Evolutionary conservation across 2,888 invertebrate species (phyloP), one percentile per base, ranked within the genome.

Genomic region (Xylota segnis): DNA sequence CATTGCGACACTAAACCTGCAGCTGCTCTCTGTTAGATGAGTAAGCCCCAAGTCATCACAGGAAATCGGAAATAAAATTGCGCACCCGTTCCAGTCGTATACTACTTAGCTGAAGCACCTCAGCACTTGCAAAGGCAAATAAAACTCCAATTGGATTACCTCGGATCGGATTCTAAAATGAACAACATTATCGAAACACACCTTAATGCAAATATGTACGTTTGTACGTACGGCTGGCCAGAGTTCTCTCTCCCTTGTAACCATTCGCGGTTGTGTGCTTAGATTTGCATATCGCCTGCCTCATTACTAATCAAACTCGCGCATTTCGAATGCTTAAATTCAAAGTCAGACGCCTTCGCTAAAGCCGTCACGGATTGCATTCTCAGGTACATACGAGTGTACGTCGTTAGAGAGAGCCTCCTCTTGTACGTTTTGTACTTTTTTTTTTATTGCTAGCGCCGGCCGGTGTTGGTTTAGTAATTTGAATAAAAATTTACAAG

Each of bases 311-410:
- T 77, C 71, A 77, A 68, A 77, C 45, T 76, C 71, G 63, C 71
- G 63, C 86, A 76, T 86, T 86, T 59, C 52, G 75, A 84, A 75
- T 71, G 54, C 45, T 72, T 68, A 82, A 82, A 82, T 86, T 86
- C 86, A 86, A 86, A 86, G 86, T 86, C 82, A 86, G 76, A 86
- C 81, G 76, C 82, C 71, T 81, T 81, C 59, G 61, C 66, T 37
- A 6, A 32, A 43, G 52, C 29, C 75, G 79, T 79, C 84, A 79
- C 63, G 84, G 81, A 71, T 71, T 65, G 58, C 70, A 43, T 61
- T 61, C 70, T 14, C 61, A 74, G 47, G 5, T 7, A 9, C 9
- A 40, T 45, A 54, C 27, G n/a, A n/a, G n/a, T 59, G 40, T 47
- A n/a, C 43, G 2, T 1, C 40, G 59, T 63, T 54, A 47, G 43